Percentiles rank a stretch among this genome's conserved stretches.
These are phyloP conservation scores for Phycodurus eques DNA, from an alignment of 2,113 vertebrate species.

Conservation along the genomic window DNA sequence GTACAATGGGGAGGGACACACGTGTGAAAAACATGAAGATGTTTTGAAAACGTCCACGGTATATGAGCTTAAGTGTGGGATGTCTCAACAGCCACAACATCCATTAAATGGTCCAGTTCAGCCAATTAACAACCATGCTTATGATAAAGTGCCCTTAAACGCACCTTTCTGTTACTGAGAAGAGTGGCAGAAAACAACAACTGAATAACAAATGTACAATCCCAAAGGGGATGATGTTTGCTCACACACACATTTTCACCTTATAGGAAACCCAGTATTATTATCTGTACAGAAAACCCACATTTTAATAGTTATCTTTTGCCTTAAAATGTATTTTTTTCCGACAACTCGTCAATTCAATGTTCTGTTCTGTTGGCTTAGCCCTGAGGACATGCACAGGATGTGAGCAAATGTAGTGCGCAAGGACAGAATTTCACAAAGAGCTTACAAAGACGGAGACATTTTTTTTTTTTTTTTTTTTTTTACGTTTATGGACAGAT, in stretches of 20 bases:
- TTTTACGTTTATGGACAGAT: too few relatives aligned
- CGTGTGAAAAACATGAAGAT: constrained; percentile 11
- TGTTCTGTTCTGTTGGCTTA: too few relatives aligned
- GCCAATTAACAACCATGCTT: constrained; percentile 32
- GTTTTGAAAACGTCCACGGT: constrained; percentile 8
- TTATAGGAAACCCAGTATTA: not conserved
- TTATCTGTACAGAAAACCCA: not conserved
- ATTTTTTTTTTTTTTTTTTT: too few relatives aligned
- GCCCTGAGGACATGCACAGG: too few relatives aligned
- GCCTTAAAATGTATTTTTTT: too few relatives aligned
- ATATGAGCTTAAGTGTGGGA: constrained; percentile 11
- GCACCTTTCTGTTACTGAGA: constrained; percentile 20
- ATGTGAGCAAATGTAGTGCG: too few relatives aligned
- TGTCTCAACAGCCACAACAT: constrained; percentile 27
- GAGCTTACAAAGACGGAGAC: too few relatives aligned
- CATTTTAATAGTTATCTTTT: too few relatives aligned
- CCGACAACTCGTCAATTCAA: too few relatives aligned
- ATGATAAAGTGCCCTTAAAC: constrained; percentile 22
- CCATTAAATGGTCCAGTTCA: constrained; percentile 22
- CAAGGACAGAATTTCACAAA: too few relatives aligned
- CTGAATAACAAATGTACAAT: constrained; percentile 17
- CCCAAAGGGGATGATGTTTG: not conserved
- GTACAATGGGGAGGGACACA: not conserved
- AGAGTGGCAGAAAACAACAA: constrained; percentile 15
- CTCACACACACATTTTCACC: not conserved